These are phyloP conservation scores for Xiphophorus maculatus DNA, from an alignment of 2,113 vertebrate genomes.

Conservation along the genomic window DNA sequence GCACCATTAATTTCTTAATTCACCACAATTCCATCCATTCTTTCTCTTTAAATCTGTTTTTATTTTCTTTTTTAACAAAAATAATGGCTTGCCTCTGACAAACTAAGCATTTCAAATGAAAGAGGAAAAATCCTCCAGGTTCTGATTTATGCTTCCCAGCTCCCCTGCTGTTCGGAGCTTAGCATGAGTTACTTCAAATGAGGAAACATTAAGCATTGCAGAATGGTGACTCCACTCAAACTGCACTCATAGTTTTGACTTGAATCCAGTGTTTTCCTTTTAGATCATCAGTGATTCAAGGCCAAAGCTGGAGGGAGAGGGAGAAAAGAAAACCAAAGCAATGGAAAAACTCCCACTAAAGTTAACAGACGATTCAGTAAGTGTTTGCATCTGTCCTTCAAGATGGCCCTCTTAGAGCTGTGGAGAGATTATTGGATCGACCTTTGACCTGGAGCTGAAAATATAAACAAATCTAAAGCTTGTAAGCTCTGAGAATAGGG, in stretches of 20 bases:
- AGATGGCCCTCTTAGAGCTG: constrained; percentile 15
- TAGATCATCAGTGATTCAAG: constrained; percentile 45
- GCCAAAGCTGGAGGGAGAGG: constrained; percentile 1
- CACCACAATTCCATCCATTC: constrained; percentile 30
- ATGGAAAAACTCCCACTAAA: constrained; percentile 47
- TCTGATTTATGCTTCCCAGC: constrained; percentile 42
- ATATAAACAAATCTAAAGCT: constrained; percentile 18
- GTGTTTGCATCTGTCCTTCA: constrained; percentile 52
- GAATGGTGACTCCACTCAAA: constrained; percentile 50
- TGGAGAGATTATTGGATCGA: constrained; percentile 30
- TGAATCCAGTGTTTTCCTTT: constrained; percentile 41
- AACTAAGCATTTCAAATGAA: constrained; percentile 26
- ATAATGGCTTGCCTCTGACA: constrained; percentile 26
- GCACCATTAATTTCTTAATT: constrained; percentile 52
- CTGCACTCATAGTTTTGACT: constrained; percentile 53
- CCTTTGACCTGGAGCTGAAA: constrained; percentile 16
- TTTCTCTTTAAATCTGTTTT: constrained; percentile 49
- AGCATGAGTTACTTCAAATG: constrained; percentile 57
- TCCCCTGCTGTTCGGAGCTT: constrained; percentile 47
- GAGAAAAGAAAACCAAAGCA: constrained; percentile 27
- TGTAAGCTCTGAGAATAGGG: not conserved
- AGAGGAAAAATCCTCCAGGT: constrained; percentile 20
- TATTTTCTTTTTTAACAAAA: constrained; percentile 47
- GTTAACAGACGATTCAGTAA: constrained; percentile 46
- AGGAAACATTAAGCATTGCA: constrained; percentile 48